Base-by-base conservation (phyloP, 2,888 invertebrate genomes). In the Molorchus minor region DNA sequence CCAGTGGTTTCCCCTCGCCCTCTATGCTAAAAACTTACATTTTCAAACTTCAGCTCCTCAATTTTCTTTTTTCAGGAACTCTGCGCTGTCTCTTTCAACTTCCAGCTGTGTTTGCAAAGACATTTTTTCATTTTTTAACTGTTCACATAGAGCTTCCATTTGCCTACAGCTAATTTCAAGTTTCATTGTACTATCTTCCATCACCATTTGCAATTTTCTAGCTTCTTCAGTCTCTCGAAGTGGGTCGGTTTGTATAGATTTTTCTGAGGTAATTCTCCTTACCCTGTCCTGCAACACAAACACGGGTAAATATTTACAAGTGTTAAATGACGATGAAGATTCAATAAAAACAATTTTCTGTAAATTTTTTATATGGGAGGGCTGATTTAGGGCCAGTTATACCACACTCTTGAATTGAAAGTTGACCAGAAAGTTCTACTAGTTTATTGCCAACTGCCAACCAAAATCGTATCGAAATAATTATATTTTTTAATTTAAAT, bases 91-190 rank as follows among this genome's bases (percentile, higher is more conserved):
- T 54, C 65, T 71, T 59, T 79, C 79, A 19, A 68, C 65, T 21
- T 69, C 62, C 30, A 80, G 63, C 56, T 74, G 68, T 17, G 61
- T 64, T 62, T 79, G 78, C 25, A 78, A 54, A 44, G 75, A 68
- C 25, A 75, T 71, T 64, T 79, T 80, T 62, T 81, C 80, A 12
- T 64, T 68, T 61, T 76, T 79, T 20, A 81, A 64, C 51, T 76
- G 74, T 0, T 66, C 67, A 61, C 79, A 79, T 12, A 77, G 62
- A 13, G 62, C 65, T 71, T 81, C 80, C 74, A 81, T 75, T 62
- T 79, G 77, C 49, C 69, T 72, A 60, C 78, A 80, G 53, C 75
- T 79, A 0, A 66, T 66, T 64, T 80, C 79, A 15, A 81, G 72
- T 69, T 79, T 80, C 30, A 67, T 57, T 0, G 79, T 77, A 54